Evolutionary conservation across 2,888 invertebrate genomes (phyloP).

Genomic region (Eristalis intricaria): DNA sequence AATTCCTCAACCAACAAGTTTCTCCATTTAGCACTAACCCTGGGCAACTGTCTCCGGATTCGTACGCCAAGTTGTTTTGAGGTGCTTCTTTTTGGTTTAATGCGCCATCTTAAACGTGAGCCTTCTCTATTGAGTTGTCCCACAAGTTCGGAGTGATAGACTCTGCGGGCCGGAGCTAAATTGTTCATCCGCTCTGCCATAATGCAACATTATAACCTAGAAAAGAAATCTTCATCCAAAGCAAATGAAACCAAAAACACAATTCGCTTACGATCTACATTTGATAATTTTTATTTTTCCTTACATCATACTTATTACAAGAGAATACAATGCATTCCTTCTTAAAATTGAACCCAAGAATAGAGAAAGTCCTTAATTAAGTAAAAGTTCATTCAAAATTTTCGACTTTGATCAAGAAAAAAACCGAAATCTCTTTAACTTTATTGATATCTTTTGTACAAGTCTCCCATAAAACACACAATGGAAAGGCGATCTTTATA

Average conservation of each 20-base stretch:
- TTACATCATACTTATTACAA: conserved; percentile 51
- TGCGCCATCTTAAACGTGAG: too few relatives aligned
- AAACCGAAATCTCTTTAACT: conserved; percentile 29
- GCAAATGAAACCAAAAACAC: not conserved
- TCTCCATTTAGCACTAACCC: too few relatives aligned
- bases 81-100: too few relatives aligned
- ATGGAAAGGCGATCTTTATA: conserved; percentile 20
- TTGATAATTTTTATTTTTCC: conserved; percentile 38
- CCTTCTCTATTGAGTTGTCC: too few relatives aligned
- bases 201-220: too few relatives aligned
- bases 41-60: too few relatives aligned
- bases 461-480: conserved; percentile 35
- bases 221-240: not conserved
- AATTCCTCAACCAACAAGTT: too few relatives aligned
- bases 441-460: conserved; percentile 52
- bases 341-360: conserved; percentile 9
- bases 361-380: not conserved
- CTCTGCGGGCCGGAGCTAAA: too few relatives aligned
- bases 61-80: too few relatives aligned
- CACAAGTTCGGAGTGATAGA: too few relatives aligned
- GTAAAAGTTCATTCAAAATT: not conserved
- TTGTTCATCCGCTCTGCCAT: too few relatives aligned
- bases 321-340: conserved; percentile 22
- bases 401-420: conserved; percentile 10
- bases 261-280: conserved; percentile 3